These are phyloP conservation scores for Aspidapion aeneum DNA, from an alignment of 2,888 invertebrate genomes.

Conservation along the genomic window DNA sequence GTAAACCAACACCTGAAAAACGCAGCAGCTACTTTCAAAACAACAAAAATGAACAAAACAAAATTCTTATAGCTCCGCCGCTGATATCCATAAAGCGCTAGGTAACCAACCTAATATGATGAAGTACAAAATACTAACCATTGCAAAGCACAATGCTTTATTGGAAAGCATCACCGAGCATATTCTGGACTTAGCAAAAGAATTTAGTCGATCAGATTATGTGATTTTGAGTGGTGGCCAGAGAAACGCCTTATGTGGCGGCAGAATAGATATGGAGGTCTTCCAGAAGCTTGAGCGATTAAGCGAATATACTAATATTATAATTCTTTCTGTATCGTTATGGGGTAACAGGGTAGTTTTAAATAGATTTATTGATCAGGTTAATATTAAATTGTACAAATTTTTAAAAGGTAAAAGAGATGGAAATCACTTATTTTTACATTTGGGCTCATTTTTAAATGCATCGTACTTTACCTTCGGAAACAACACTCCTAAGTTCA, in stretches of 20 bases:
- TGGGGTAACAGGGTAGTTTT: background rate
- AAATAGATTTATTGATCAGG: background rate
- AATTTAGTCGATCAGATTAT: background rate
- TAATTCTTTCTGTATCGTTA: conserved; percentile 3
- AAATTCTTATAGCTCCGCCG: background rate
- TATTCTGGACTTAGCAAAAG: background rate
- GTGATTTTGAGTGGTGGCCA: background rate
- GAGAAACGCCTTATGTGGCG: background rate
- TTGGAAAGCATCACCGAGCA: background rate
- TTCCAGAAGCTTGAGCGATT: background rate
- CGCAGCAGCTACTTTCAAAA: too few relatives aligned
- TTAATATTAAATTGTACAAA: background rate
- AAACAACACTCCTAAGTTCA: background rate
- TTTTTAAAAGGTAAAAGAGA: background rate
- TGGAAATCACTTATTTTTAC: background rate
- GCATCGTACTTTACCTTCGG: background rate
- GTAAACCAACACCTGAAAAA: too few relatives aligned
- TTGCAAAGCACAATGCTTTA: background rate
- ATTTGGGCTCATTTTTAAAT: background rate
- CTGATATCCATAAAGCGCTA: background rate
- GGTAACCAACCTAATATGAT: background rate
- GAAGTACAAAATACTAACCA: background rate
- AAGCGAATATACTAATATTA: conserved; percentile 5
- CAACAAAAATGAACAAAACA: background rate
- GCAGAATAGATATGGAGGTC: background rate